phyloP scores from a whole-genome alignment of 1,140 invertebrate genomes.

The Choristoneura fumiferana region DNA sequence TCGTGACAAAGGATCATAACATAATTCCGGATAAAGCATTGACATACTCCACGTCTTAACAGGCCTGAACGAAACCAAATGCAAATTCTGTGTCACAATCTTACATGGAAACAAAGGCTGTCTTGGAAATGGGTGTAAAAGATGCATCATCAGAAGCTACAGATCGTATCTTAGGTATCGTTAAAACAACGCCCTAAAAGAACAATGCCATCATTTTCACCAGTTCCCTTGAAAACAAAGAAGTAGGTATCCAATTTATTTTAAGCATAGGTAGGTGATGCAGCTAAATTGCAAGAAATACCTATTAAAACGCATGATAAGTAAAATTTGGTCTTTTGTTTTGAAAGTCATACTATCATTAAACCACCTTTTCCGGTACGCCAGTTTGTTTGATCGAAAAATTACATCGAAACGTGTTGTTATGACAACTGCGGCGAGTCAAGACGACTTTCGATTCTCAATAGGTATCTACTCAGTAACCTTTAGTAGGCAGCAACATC shows the following conservation, averaged over 20 bases:
- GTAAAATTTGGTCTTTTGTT: conserved; percentile 9
- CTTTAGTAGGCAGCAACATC: neutral
- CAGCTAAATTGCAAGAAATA: neutral
- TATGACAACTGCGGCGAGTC: conserved; percentile 7
- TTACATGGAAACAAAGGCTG: conserved; percentile 5
- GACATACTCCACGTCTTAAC: conserved; percentile 2
- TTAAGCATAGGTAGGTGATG: too few relatives aligned
- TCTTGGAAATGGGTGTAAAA: conserved; percentile 8
- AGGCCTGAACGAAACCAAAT: conserved; percentile 4
- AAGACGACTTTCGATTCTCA: conserved; percentile 17
- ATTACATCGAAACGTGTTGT: conserved; percentile 16
- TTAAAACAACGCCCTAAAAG: neutral
- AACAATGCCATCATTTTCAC: conserved; percentile 17
- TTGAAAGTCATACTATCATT: neutral
- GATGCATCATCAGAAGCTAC: conserved; percentile 11
- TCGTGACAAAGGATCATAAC: conserved; percentile 8
- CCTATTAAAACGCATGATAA: neutral
- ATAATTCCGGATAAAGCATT: conserved; percentile 10
- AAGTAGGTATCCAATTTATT: neutral
- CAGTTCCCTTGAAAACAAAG: conserved; percentile 7
- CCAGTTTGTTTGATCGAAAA: conserved; percentile 10
- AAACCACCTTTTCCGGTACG: conserved; percentile 12
- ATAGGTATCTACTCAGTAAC: conserved; percentile 2
- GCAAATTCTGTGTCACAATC: conserved; percentile 14
- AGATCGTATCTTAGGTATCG: conserved; percentile 8